Percentiles rank a stretch among this genome's conserved stretches.
phyloP scores from a whole-genome alignment of 2,888 invertebrate species.

The Eupithecia insigniata region DNA sequence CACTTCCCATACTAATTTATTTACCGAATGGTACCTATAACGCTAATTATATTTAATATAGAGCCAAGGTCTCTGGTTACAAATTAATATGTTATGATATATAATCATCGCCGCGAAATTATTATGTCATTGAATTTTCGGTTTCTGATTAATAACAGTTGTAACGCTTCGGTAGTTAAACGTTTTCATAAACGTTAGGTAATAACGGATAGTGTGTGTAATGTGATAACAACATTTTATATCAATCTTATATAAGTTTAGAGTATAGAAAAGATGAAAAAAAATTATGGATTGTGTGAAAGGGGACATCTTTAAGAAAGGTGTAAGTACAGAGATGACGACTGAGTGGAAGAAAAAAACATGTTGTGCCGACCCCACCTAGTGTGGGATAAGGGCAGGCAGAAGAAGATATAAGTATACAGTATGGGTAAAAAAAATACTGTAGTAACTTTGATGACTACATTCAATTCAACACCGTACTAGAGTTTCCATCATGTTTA shows the following conservation, averaged over 20 bases:
- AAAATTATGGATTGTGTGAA: too few species aligned
- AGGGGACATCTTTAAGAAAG: too few species aligned
- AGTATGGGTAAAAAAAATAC: too few species aligned
- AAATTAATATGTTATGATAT: constrained; percentile 45
- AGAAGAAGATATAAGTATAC: too few species aligned
- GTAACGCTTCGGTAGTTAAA: constrained; percentile 11
- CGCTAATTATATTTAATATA: constrained; percentile 58
- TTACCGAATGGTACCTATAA: constrained; percentile 36
- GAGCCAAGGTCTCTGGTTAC: constrained; percentile 46
- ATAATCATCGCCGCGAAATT: constrained; percentile 41
- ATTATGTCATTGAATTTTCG: constrained; percentile 40
- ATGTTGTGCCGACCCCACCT: too few species aligned
- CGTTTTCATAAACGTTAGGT: background rate
- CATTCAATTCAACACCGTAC: constrained; percentile 9
- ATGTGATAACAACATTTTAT: background rate
- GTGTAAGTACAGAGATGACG: too few species aligned
- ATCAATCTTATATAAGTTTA: background rate
- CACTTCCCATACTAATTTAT: constrained; percentile 39
- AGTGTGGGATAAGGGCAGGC: too few species aligned
- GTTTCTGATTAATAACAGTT: constrained; percentile 33
- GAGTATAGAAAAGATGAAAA: too few species aligned
- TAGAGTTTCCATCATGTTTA: constrained; percentile 12
- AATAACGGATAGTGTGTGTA: background rate
- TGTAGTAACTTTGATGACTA: constrained; percentile 20
- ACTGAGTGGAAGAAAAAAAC: too few species aligned